Evolutionary conservation across 2,888 invertebrate species (phyloP), one percentile per base, ranked within the genome.

Genomic region (Aphidius colemani): DNA sequence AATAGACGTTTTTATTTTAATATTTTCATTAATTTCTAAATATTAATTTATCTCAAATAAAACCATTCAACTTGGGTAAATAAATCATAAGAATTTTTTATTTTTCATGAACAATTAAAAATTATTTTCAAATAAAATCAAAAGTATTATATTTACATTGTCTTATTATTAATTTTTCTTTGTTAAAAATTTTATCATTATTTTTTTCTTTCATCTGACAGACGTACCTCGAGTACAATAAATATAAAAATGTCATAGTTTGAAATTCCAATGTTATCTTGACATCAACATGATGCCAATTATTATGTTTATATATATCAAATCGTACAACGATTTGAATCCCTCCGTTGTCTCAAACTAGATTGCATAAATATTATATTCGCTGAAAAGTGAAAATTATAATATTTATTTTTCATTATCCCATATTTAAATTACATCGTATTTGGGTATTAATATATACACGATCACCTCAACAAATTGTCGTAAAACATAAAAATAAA

Each of bases 1-100:
- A 65, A 65, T 63, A 51, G 59, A 62, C 60, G 59, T 49, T 46
- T 59, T 53, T 13, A 59, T 61, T 53, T 53, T 39, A 57, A 57
- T 46, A 46, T 46, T 30, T 46, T 57, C 39, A 45, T 46, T 57
- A 46, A 57, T 57, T 57, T 57, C n/a, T 57, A 57, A 30, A 30
- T 30, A 3, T 30, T 30, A 30, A 30, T 30, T 30, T 30, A 18
- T 18, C 13, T 18, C 2, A 5, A 30, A 30, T 30, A 30, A 30
- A 30, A 30, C 0, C 30, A 30, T 30, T 5, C 30, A 30, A 30
- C 30, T 30, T 30, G 30, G 43, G 11, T 7, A 44, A 44, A 13
- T 41, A n/a, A 30, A 44, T 44, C 13, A n/a, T 56, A 40, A 55
- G 51, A 51, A 41, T 10, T 60, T 57, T 60, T 30, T 30, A 5